phyloP scores from a whole-genome alignment of 2,113 vertebrate species.

The Mesoclemmys tuberculata region DNA sequence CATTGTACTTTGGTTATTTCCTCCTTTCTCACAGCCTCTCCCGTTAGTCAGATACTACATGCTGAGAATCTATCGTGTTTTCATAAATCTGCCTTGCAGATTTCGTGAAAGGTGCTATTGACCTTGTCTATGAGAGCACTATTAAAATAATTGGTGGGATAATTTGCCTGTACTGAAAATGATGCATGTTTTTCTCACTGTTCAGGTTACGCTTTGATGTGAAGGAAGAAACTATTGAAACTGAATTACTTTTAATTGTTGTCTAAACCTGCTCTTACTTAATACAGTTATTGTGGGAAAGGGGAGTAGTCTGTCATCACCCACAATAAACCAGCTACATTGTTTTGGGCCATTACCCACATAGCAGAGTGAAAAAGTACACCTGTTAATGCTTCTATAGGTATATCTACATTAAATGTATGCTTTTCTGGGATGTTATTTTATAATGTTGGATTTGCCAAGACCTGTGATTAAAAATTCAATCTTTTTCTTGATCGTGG shows the following conservation, averaged over 20 bases:
- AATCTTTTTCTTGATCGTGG: neutral
- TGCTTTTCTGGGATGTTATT: fast-evolving
- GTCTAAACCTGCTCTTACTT: conserved; percentile 28
- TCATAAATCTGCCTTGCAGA: neutral
- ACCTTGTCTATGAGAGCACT: neutral
- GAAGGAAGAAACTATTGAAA: neutral
- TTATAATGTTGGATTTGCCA: neutral
- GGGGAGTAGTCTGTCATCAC: neutral
- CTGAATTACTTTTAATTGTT: neutral
- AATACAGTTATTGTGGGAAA: conserved; percentile 14
- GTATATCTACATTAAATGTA: neutral
- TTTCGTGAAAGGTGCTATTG: conserved; percentile 42
- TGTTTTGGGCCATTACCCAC: neutral
- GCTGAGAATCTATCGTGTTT: conserved; percentile 11
- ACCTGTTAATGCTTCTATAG: neutral
- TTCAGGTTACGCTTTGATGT: conserved; percentile 39
- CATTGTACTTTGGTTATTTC: neutral
- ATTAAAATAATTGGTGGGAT: neutral
- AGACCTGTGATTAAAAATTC: neutral
- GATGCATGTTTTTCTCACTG: neutral
- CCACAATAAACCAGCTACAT: conserved; percentile 20
- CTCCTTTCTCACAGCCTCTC: conserved; percentile 3
- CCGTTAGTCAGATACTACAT: neutral
- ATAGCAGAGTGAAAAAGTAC: fast-evolving
- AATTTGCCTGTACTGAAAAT: conserved; percentile 34